These are phyloP conservation scores for Antitype chi DNA, from an alignment of 2,888 invertebrate genomes.

Conservation along the genomic window DNA sequence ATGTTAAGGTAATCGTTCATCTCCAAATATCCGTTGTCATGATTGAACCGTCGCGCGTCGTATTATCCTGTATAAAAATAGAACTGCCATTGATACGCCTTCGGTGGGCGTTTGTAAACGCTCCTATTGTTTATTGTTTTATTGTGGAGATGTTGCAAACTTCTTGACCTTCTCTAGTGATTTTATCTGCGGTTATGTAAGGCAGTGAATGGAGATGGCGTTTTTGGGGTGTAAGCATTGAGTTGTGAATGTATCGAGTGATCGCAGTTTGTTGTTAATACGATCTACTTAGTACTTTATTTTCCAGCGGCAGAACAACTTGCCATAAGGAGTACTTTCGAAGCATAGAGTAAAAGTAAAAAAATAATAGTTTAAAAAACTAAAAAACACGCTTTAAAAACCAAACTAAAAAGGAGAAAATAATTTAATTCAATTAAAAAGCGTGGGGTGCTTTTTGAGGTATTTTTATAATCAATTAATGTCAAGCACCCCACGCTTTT, in stretches of 20 bases:
- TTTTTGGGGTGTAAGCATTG: not conserved
- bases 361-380: too few species aligned
- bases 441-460: too few species aligned
- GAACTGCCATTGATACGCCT: conserved; percentile 44
- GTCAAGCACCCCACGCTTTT: too few species aligned
- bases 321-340: too few species aligned
- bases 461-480: too few species aligned
- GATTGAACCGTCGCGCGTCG: conserved; percentile 13
- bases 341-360: too few species aligned
- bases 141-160: conserved; percentile 39
- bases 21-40: conserved; percentile 54
- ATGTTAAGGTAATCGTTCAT: conserved; percentile 48
- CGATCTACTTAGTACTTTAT: not conserved
- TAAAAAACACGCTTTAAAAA: too few species aligned
- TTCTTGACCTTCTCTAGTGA: conserved; percentile 49
- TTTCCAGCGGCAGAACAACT: too few species aligned
- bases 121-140: conserved; percentile 50
- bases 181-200: conserved; percentile 30
- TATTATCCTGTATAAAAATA: conserved; percentile 59
- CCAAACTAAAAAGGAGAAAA: too few species aligned
- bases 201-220: not conserved
- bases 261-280: not conserved
- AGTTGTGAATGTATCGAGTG: too few species aligned
- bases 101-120: conserved; percentile 37
- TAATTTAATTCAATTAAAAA: too few species aligned